Conservation (phyloP, 2,797 vertebrate species). For the Bothrops alternatus region DNA sequence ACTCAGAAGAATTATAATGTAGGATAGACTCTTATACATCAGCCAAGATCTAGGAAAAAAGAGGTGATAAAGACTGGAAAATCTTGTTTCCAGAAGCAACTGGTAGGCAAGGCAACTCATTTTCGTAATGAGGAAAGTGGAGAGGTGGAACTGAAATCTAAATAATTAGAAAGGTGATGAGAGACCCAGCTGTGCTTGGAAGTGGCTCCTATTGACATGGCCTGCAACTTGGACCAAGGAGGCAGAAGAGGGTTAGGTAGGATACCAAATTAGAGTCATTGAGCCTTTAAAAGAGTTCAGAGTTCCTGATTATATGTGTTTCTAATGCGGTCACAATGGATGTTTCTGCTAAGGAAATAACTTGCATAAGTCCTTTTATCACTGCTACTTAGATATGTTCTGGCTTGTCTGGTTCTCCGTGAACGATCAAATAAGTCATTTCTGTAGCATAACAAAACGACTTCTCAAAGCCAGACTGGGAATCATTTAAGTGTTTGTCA, state of each 20-base stretch:
- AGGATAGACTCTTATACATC: background rate
- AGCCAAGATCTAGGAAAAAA: background rate
- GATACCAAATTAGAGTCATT: background rate
- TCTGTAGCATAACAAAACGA: background rate
- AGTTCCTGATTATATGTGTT: background rate
- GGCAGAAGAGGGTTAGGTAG: background rate
- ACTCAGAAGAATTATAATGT: background rate
- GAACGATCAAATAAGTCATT: background rate
- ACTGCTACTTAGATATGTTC: background rate
- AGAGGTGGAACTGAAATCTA: background rate
- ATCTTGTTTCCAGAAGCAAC: background rate
- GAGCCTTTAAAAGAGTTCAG: background rate
- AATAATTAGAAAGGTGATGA: background rate
- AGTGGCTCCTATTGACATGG: background rate
- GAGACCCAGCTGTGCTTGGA: background rate
- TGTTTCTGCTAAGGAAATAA: background rate
- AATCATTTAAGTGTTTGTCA: background rate
- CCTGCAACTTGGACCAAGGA: background rate
- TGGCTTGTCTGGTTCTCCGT: background rate
- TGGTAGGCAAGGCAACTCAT: background rate
- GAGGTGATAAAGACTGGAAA: background rate
- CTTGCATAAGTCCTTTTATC: background rate
- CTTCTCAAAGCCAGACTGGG: no score
- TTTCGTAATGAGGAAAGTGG: background rate
- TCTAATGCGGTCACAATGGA: background rate